phyloP scores from a whole-genome alignment of 2,797 vertebrate genomes.

The Hoplostethus atlanticus region DNA sequence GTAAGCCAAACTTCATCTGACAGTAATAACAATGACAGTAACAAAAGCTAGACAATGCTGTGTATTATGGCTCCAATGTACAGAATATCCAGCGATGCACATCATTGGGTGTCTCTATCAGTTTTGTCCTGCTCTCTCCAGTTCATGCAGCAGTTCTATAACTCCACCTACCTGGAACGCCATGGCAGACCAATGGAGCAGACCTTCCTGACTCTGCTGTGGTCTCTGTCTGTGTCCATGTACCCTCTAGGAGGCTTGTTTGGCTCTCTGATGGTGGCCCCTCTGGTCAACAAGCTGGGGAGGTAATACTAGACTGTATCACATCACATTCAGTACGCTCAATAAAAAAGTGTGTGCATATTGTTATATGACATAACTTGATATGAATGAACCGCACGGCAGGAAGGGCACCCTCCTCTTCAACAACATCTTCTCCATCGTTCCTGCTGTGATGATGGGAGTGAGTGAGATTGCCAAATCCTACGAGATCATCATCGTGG shows the following conservation, averaged over 20 bases:
- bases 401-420: constrained; percentile 95
- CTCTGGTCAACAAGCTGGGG: constrained; percentile 90
- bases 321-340: background rate
- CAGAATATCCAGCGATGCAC: background rate
- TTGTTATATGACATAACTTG: constrained; percentile 3
- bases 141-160: constrained; percentile 93
- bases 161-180: constrained; percentile 83
- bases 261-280: constrained; percentile 93
- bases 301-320: constrained; percentile 80
- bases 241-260: constrained; percentile 93
- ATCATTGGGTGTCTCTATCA: constrained; percentile 5
- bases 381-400: constrained; percentile 9
- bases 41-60: background rate
- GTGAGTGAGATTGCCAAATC: constrained; percentile 85
- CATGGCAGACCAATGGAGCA: constrained; percentile 51
- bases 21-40: background rate
- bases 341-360: background rate
- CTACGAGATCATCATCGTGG: constrained; percentile 93
- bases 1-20: constrained; percentile 71
- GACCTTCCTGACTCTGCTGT: constrained; percentile 84
- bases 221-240: constrained; percentile 96
- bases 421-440: constrained; percentile 95
- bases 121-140: constrained; percentile 68
- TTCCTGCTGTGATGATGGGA: constrained; percentile 94
- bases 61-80: background rate